These are phyloP conservation scores for Bucco capensis DNA, from an alignment of 2,113 vertebrate genomes.

Conservation along the genomic window DNA sequence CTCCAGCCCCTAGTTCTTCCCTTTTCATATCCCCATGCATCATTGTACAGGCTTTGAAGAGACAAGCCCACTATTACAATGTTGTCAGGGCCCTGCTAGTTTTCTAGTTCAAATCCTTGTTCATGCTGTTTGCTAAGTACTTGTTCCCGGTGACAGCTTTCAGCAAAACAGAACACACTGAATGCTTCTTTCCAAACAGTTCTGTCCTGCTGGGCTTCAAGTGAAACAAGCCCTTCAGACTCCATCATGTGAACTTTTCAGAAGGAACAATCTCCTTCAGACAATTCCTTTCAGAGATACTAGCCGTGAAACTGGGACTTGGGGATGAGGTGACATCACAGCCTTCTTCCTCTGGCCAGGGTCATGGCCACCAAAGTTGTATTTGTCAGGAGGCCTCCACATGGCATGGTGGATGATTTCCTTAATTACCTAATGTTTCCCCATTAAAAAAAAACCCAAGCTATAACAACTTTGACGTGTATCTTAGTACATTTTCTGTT, in stretches of 20 bases:
- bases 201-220: slow-evolving; percentile 91
- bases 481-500: not conserved
- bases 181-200: slow-evolving; percentile 95
- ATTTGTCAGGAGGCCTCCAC: slow-evolving; percentile 79
- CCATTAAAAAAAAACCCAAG: not conserved
- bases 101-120: slow-evolving; percentile 99
- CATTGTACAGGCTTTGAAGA: slow-evolving; percentile 81
- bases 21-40: slow-evolving; percentile 77
- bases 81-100: slow-evolving; percentile 90
- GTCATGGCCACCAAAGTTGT: slow-evolving; percentile 88
- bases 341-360: slow-evolving; percentile 80
- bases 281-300: slow-evolving; percentile 87
- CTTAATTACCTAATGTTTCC: slow-evolving; percentile 59
- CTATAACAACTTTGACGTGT: not conserved
- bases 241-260: slow-evolving; percentile 94
- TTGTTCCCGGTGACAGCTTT: slow-evolving; percentile 97
- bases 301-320: slow-evolving; percentile 78
- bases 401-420: slow-evolving; percentile 70
- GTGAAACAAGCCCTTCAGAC: slow-evolving; percentile 93
- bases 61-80: slow-evolving; percentile 84
- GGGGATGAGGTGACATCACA: slow-evolving; percentile 88
- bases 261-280: slow-evolving; percentile 89
- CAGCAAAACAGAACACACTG: slow-evolving; percentile 91
- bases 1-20: not conserved
- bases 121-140: slow-evolving; percentile 98